Evolutionary conservation across 35 echinoderm and acorn worm genomes (phyloP).

Genomic region (Diadema setosum): DNA sequence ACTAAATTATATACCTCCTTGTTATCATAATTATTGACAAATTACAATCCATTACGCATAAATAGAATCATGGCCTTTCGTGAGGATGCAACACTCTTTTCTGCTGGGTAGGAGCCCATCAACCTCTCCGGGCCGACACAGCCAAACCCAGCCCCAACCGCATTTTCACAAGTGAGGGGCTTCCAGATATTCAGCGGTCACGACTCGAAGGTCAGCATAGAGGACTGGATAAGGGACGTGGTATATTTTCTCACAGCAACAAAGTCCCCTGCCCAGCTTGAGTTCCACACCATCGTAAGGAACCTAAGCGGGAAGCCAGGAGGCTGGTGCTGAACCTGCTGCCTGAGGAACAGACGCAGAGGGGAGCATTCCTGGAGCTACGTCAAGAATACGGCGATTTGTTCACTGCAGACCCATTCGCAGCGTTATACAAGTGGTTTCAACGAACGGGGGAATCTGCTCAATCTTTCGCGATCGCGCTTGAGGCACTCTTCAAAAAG

Average conservation of each 20-base stretch:
- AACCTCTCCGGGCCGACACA: no score
- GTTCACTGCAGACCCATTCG: not conserved
- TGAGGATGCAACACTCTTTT: no score
- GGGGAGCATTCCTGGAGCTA: not conserved
- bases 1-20: no score
- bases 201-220: not conserved
- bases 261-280: not conserved
- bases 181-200: not conserved
- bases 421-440: not conserved
- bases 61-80: no score
- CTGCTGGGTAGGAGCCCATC: no score
- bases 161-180: not conserved
- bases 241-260: not conserved
- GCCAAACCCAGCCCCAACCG: not conserved
- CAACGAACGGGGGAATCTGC: not conserved
- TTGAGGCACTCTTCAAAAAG: not conserved
- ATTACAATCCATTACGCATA: no score
- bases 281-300: constrained; percentile 23
- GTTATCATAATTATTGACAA: no score
- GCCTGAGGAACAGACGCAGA: not conserved
- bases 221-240: constrained; percentile 26
- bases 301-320: constrained; percentile 12
- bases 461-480: not conserved
- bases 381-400: not conserved
- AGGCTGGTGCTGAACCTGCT: constrained; percentile 23